Conservation (phyloP, 2,888 invertebrate species). For the Amphipyra tragopoginis region DNA sequence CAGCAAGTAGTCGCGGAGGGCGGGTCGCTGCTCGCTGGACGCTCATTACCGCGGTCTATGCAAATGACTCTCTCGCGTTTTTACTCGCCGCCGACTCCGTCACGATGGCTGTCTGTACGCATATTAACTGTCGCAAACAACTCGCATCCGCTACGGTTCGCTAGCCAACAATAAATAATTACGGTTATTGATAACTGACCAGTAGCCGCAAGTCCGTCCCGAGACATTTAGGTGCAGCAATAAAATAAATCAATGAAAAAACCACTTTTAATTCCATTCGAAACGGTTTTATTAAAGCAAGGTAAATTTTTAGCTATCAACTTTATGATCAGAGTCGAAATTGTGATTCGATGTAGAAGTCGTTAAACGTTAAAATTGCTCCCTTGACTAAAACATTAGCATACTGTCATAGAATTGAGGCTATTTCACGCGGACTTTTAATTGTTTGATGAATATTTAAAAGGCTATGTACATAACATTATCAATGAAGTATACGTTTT, state of each 20-base stretch:
- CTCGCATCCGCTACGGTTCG: slow-evolving; percentile 85
- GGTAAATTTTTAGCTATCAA: slow-evolving; percentile 64
- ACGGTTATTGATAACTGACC: slow-evolving; percentile 82
- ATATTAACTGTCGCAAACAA: slow-evolving; percentile 86
- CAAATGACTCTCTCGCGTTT: slow-evolving; percentile 86
- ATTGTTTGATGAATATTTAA: slow-evolving; percentile 81
- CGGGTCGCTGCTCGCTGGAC: slow-evolving; percentile 53
- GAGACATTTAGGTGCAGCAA: slow-evolving; percentile 67
- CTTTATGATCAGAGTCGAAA: slow-evolving; percentile 65
- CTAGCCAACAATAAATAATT: slow-evolving; percentile 86
- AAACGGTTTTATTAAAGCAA: slow-evolving; percentile 60
- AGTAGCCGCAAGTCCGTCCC: slow-evolving; percentile 61
- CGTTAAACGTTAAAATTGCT: slow-evolving; percentile 72
- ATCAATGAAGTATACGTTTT: slow-evolving; percentile 72
- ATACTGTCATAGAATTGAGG: slow-evolving; percentile 73
- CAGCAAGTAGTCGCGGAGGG: slow-evolving; percentile 62
- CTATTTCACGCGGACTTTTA: slow-evolving; percentile 74
- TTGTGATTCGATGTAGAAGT: slow-evolving; percentile 70
- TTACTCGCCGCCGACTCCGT: slow-evolving; percentile 78
- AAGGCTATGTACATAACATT: slow-evolving; percentile 71
- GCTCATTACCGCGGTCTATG: slow-evolving; percentile 86
- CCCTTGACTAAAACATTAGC: slow-evolving; percentile 68
- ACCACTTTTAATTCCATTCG: slow-evolving; percentile 56
- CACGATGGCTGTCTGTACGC: slow-evolving; percentile 82
- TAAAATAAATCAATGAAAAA: slow-evolving; percentile 72